Percentiles rank a stretch among this genome's conserved stretches.
phyloP scores from a whole-genome alignment of 2,888 invertebrate genomes.

The Neoaliturus tenellus region DNA sequence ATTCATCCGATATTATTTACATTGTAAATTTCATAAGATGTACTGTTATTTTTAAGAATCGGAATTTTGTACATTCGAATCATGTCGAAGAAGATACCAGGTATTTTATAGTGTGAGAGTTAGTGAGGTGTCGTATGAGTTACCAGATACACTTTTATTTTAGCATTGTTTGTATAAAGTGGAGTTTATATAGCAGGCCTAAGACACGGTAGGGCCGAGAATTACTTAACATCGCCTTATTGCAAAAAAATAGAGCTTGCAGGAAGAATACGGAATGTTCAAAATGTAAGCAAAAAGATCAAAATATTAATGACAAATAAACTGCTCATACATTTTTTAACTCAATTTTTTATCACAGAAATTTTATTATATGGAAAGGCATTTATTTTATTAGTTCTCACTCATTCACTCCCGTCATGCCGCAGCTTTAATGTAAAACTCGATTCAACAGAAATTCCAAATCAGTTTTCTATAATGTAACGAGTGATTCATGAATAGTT shows the following conservation, averaged over 20 bases:
- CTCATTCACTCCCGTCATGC: neutral
- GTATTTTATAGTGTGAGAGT: constrained; percentile 51
- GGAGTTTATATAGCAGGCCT: constrained; percentile 49
- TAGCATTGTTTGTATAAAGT: constrained; percentile 44
- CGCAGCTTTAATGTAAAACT: constrained; percentile 29
- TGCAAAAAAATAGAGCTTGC: constrained; percentile 5
- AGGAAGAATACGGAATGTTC: neutral
- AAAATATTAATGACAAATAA: too few relatives aligned
- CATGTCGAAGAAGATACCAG: neutral
- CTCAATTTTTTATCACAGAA: too few relatives aligned
- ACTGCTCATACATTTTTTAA: neutral
- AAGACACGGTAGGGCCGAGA: constrained; percentile 23
- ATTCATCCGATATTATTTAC: constrained; percentile 15
- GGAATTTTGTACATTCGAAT: constrained; percentile 28
- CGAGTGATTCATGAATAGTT: constrained; percentile 1
- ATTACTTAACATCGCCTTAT: constrained; percentile 12
- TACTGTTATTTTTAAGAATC: constrained; percentile 44
- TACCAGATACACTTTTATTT: constrained; percentile 47
- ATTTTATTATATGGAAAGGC: neutral
- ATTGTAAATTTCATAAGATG: constrained; percentile 40
- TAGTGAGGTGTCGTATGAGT: constrained; percentile 39
- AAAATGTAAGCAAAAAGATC: neutral
- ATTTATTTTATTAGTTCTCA: neutral
- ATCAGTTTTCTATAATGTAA: neutral
- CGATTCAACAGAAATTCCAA: neutral